Evolutionary conservation across 2,888 invertebrate species (phyloP).

Genomic region (Cyclophora punctaria): DNA sequence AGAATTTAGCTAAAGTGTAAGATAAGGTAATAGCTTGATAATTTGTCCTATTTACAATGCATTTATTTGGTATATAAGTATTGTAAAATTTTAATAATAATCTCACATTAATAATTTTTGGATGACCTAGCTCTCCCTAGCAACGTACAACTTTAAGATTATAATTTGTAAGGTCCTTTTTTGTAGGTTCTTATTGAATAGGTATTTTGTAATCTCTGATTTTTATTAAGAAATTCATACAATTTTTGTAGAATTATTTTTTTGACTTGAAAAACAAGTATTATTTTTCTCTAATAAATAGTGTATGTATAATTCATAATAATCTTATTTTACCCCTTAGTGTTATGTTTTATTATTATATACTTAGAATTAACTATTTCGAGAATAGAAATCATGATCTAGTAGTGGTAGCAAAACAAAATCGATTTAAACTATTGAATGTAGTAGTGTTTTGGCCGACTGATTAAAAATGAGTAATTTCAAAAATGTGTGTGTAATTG

Average conservation of each 20-base stretch:
- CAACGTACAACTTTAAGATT: conserved; percentile 67
- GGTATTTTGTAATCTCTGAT: conserved; percentile 72
- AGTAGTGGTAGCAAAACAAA: background rate
- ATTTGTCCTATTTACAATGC: conserved; percentile 28
- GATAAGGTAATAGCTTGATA: conserved; percentile 27
- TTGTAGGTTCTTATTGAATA: conserved; percentile 66
- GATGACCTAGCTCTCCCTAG: conserved; percentile 62
- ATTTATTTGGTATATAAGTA: conserved; percentile 38
- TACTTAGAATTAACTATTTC: conserved; percentile 12
- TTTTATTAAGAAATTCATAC: conserved; percentile 52
- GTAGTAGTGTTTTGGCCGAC: conserved; percentile 23
- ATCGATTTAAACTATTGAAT: conserved; percentile 12
- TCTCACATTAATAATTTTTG: conserved; percentile 62
- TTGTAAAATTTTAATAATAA: conserved; percentile 26
- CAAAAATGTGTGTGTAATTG: conserved; percentile 66
- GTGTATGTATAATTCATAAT: conserved; percentile 43
- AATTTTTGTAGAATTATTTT: conserved; percentile 57
- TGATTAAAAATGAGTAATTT: conserved; percentile 40
- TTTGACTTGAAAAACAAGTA: conserved; percentile 60
- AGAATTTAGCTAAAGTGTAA: conserved; percentile 35
- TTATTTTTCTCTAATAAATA: conserved; percentile 68
- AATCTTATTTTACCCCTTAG: conserved; percentile 40
- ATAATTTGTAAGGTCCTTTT: conserved; percentile 66
- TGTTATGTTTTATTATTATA: background rate
- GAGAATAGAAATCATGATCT: conserved; percentile 5